Percentiles rank a stretch among this genome's conserved stretches.
Conservation (phyloP, 2,113 vertebrate species). For the Galbula dea region DNA sequence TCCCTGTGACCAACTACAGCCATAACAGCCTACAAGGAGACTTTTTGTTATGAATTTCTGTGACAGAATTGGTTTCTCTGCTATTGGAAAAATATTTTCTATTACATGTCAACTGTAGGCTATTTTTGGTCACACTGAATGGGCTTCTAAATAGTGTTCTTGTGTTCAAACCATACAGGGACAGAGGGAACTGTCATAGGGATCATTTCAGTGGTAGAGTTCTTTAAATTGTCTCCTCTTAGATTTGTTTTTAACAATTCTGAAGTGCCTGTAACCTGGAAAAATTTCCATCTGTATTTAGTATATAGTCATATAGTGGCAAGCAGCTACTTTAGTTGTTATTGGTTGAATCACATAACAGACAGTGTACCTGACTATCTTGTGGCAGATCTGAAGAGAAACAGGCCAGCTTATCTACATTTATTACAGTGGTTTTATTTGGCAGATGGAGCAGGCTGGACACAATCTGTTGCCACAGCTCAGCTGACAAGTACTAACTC, state of each 20-base stretch:
- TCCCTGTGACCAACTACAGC: background rate
- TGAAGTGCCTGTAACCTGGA: background rate
- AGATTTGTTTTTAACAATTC: background rate
- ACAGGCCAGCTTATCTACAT: background rate
- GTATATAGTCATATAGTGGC: accelerated
- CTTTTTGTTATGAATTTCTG: background rate
- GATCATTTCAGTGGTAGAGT: background rate
- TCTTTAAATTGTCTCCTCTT: background rate
- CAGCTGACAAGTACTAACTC: background rate
- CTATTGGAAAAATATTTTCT: background rate
- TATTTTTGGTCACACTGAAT: background rate
- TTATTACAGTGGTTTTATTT: background rate
- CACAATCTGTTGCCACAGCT: background rate
- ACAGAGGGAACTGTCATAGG: background rate
- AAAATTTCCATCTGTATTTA: background rate
- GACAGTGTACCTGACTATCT: background rate
- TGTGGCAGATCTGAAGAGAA: background rate
- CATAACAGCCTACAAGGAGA: background rate
- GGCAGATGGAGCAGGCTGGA: slow-evolving; percentile 9
- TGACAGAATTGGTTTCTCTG: background rate
- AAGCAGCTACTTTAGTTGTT: background rate
- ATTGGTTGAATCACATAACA: background rate
- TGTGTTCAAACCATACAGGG: background rate
- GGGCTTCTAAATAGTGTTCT: background rate
- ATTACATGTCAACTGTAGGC: background rate